These are phyloP conservation scores for Nerophis lumbriciformis DNA, from an alignment of 2,113 vertebrate species.

Conservation along the genomic window DNA sequence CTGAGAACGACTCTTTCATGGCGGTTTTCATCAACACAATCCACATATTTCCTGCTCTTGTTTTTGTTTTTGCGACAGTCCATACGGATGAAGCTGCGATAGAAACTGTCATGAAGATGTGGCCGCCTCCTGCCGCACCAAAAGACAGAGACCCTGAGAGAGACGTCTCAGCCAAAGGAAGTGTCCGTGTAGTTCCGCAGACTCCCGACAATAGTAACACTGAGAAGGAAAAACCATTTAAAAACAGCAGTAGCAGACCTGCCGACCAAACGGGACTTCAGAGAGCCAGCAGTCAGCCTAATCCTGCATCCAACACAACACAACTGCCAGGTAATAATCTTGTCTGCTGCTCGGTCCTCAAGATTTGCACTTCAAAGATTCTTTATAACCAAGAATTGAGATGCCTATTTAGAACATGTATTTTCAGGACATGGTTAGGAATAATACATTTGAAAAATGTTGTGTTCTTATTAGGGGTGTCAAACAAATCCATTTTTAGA, in stretches of 20 bases:
- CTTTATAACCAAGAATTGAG: no score
- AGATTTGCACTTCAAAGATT: no score
- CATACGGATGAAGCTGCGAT: constrained; percentile 34
- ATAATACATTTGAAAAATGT: no score
- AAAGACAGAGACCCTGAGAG: constrained; percentile 36
- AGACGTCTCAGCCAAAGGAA: constrained; percentile 10
- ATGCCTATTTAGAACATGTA: no score
- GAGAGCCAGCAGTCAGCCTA: constrained; percentile 9
- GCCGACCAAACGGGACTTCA: constrained; percentile 6
- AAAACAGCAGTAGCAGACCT: constrained; percentile 19
- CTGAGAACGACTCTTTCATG: not conserved
- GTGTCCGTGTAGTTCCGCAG: not conserved
- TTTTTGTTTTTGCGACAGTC: constrained; percentile 9
- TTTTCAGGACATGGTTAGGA: no score
- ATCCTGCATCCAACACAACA: not conserved
- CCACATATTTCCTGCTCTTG: not conserved
- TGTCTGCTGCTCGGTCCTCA: not conserved
- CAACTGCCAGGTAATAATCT: constrained; percentile 44
- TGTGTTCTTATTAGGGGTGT: no score
- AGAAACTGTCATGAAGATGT: constrained; percentile 71
- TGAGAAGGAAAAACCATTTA: constrained; percentile 15
- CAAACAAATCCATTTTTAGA: no score
- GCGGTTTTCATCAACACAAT: not conserved
- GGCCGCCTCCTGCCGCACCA: constrained; percentile 68
- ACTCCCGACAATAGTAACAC: constrained; percentile 5